phyloP scores from a whole-genome alignment of 2,113 vertebrate species.

The Montifringilla adamsi region DNA sequence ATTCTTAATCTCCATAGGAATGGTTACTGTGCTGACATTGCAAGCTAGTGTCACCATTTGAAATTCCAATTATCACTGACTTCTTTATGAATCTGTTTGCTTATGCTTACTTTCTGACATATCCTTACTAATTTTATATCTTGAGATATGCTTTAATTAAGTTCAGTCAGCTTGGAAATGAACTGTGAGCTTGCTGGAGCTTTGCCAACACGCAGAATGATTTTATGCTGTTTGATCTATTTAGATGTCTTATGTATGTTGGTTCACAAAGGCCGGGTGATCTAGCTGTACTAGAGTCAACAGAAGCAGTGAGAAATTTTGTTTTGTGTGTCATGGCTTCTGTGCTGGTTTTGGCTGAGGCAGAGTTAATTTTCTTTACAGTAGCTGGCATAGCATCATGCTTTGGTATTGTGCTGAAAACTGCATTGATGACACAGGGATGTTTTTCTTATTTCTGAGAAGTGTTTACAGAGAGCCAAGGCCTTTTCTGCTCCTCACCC shows the following conservation, averaged over 20 bases:
- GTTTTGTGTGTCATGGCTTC: background rate
- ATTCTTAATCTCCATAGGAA: background rate
- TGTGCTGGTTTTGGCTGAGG: background rate
- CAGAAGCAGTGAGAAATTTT: background rate
- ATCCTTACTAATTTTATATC: background rate
- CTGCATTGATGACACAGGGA: background rate
- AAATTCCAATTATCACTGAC: background rate
- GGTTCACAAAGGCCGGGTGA: background rate
- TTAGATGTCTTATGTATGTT: background rate
- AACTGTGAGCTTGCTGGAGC: background rate
- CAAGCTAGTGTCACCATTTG: background rate
- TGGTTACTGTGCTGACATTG: background rate
- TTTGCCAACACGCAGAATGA: background rate
- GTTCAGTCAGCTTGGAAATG: background rate
- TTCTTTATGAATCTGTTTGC: background rate
- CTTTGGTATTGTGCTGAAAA: background rate
- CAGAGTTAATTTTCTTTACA: background rate
- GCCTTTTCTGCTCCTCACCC: background rate
- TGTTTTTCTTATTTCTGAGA: background rate
- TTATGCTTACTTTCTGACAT: background rate
- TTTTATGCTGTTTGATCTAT: constrained; percentile 1
- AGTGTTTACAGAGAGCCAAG: background rate
- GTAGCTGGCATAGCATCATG: background rate
- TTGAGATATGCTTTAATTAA: background rate
- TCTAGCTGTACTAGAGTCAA: background rate